Evolutionary conservation across 2,797 vertebrate genomes (phyloP).

Genomic region (Pogonophryne albipinna): DNA sequence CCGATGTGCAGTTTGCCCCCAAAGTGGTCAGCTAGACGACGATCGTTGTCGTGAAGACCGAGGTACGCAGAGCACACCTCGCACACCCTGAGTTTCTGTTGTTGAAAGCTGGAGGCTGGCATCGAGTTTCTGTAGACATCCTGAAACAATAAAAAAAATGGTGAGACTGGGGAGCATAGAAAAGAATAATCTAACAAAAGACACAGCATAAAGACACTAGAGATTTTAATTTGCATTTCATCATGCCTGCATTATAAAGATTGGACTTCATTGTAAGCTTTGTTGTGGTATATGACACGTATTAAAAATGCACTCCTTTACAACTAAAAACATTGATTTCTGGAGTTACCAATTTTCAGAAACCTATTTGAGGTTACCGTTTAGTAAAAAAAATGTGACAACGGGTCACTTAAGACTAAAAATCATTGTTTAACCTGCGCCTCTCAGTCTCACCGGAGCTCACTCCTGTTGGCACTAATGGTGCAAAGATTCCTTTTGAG

Average conservation of each 20-base stretch:
- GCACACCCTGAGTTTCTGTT: conserved; percentile 97
- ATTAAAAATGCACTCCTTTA: background rate
- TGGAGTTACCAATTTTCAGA: background rate
- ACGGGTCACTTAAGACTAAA: background rate
- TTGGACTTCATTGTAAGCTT: background rate
- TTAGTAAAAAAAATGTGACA: background rate
- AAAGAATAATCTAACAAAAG: background rate
- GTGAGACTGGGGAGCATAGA: background rate
- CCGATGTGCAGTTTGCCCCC: conserved; percentile 98
- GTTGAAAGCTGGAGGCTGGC: conserved; percentile 99
- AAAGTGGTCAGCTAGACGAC: conserved; percentile 97
- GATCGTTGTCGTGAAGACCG: conserved; percentile 98
- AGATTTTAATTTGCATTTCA: background rate
- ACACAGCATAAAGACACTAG: background rate
- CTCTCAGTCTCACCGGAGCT: no score
- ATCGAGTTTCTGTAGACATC: conserved; percentile 98
- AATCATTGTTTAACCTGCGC: no score
- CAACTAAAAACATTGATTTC: background rate
- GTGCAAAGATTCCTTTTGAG: no score
- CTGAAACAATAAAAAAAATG: conserved; percentile 72
- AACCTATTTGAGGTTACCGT: background rate
- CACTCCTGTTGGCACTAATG: no score
- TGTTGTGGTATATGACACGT: background rate
- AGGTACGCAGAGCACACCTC: conserved; percentile 98
- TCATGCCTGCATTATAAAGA: background rate